Percentiles rank a stretch among this genome's conserved stretches.
These are phyloP conservation scores for Pycnomerus fuliginosus DNA, from an alignment of 2,888 invertebrate genomes.

Conservation along the genomic window DNA sequence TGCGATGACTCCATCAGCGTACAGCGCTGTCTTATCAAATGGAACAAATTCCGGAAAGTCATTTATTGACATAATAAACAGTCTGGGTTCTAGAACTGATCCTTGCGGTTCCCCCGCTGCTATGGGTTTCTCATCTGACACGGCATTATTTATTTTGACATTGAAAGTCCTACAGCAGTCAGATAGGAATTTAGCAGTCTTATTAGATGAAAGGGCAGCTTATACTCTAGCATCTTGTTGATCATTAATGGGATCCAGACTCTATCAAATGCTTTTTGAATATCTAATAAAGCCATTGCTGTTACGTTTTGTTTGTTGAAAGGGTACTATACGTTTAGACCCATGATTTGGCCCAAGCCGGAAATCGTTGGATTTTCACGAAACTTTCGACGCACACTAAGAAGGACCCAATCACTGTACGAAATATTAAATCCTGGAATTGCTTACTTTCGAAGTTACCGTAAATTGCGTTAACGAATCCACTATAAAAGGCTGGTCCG, in stretches of 20 bases:
- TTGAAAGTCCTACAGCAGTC: background rate
- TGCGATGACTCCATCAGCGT: constrained; percentile 17
- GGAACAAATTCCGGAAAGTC: constrained; percentile 12
- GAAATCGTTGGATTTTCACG: no score
- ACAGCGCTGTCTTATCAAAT: constrained; percentile 26
- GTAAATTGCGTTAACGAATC: no score
- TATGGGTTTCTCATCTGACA: background rate
- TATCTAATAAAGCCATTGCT: constrained; percentile 38
- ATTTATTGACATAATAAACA: constrained; percentile 18
- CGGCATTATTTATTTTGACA: background rate
- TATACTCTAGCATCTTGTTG: constrained; percentile 32
- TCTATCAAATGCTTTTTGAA: constrained; percentile 43
- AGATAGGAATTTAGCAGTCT: constrained; percentile 23
- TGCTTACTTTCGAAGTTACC: no score
- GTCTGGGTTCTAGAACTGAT: constrained; percentile 18
- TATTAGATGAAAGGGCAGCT: constrained; percentile 28
- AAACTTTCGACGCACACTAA: no score
- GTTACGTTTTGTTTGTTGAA: constrained; percentile 34
- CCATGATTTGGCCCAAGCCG: no score
- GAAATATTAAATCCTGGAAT: no score
- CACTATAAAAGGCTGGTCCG: no score
- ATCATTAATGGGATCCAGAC: constrained; percentile 40
- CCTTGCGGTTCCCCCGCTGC: constrained; percentile 20
- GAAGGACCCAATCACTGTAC: no score
- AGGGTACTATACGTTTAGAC: no score